Conservation (phyloP, 2,888 invertebrate genomes). For the Synanthedon formicaeformis region DNA sequence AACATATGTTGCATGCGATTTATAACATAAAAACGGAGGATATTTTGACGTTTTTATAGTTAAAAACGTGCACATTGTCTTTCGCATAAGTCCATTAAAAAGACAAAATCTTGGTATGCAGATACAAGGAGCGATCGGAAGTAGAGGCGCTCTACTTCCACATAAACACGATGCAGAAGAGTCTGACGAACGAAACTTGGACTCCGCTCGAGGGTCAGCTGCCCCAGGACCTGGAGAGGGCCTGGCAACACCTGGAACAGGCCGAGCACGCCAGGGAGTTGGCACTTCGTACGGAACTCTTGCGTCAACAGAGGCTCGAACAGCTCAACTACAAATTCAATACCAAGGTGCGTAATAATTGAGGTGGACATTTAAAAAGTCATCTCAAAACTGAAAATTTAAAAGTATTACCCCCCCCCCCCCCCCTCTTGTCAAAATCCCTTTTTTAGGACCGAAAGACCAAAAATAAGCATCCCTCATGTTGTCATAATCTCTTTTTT, state of each 20-base stretch:
- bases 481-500: too few relatives aligned
- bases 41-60: background rate
- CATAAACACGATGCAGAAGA: constrained; percentile 95
- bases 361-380: too few relatives aligned
- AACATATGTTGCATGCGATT: too few relatives aligned
- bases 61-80: background rate
- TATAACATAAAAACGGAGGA: too few relatives aligned
- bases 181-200: constrained; percentile 90
- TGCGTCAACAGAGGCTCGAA: constrained; percentile 92
- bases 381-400: too few relatives aligned
- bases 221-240: constrained; percentile 94
- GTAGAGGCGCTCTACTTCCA: constrained; percentile 96
- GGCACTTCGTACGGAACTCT: constrained; percentile 88
- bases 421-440: too few relatives aligned
- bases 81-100: too few relatives aligned
- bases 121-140: constrained; percentile 96
- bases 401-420: too few relatives aligned
- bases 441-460: too few relatives aligned
- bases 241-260: constrained; percentile 91
- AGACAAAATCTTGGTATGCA: constrained; percentile 20
- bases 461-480: too few relatives aligned
- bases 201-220: constrained; percentile 89
- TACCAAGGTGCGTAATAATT: constrained; percentile 75
- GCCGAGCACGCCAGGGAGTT: constrained; percentile 96
- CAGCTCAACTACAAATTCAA: constrained; percentile 96